A percentile compares a stretch with the other conserved stretches of the same genome.
Evolutionary conservation across 1,140 invertebrate genomes (phyloP).

Genomic region (Anthonomus grandis): DNA sequence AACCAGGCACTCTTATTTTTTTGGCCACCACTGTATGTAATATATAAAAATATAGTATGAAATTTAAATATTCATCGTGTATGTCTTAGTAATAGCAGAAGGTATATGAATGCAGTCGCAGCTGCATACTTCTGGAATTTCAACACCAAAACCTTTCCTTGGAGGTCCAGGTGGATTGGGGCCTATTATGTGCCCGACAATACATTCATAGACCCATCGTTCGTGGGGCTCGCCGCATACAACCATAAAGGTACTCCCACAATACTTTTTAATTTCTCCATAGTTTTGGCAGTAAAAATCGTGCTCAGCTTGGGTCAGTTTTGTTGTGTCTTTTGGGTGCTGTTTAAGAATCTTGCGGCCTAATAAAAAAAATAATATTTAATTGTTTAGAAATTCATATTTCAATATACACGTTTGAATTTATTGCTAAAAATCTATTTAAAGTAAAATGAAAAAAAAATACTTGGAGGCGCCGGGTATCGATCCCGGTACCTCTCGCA

Average conservation of each 20-base stretch:
- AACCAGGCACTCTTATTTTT: too few relatives aligned
- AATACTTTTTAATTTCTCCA: conserved; percentile 44
- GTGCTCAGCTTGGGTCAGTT: conserved; percentile 40
- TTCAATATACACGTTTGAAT: too few relatives aligned
- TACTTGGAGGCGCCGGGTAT: conserved; percentile 42
- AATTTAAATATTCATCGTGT: conserved; percentile 5
- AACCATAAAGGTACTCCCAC: conserved; percentile 37
- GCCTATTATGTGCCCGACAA: conserved; percentile 34
- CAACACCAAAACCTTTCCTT: conserved; percentile 34
- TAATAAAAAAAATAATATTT: too few relatives aligned
- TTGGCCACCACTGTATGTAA: too few relatives aligned
- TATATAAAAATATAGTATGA: too few relatives aligned
- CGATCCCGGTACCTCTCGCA: conserved; percentile 46
- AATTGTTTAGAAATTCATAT: too few relatives aligned
- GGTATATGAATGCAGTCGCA: conserved; percentile 25
- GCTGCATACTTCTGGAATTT: conserved; percentile 23
- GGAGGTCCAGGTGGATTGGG: conserved; percentile 32
- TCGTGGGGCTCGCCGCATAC: conserved; percentile 41
- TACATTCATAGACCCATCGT: conserved; percentile 41
- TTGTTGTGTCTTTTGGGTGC: conserved; percentile 40
- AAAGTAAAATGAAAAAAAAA: too few relatives aligned
- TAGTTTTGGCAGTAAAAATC: conserved; percentile 44
- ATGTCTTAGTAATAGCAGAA: conserved; percentile 14
- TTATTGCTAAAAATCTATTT: too few relatives aligned
- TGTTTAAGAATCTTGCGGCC: conserved; percentile 25